Conservation (phyloP, 1,140 invertebrate genomes). For the Carcinoscorpius rotundicauda region DNA sequence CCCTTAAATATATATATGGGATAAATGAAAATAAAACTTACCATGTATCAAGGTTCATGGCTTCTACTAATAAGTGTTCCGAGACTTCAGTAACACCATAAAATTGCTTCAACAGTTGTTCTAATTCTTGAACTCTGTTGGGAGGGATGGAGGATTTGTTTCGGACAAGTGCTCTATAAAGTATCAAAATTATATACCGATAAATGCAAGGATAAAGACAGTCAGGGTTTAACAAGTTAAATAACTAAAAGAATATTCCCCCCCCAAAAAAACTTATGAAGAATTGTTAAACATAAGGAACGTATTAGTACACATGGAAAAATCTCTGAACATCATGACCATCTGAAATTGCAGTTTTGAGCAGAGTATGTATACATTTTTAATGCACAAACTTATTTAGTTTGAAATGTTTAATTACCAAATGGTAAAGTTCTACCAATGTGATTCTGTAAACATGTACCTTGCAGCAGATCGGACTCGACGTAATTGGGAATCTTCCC, state of each 20-base stretch:
- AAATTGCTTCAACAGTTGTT: conserved; percentile 28
- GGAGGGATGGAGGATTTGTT: conserved; percentile 41
- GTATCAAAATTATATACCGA: too few species aligned
- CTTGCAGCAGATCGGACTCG: conserved; percentile 47
- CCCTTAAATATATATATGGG: too few species aligned
- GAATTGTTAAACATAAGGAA: too few species aligned
- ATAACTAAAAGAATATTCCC: too few species aligned
- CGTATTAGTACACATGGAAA: too few species aligned
- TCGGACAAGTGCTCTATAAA: conserved; percentile 41
- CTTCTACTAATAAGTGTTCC: conserved; percentile 29
- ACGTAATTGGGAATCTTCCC: conserved; percentile 30
- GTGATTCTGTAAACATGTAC: not conserved
- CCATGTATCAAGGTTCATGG: conserved; percentile 27
- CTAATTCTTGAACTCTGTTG: conserved; percentile 36
- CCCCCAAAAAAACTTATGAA: too few species aligned
- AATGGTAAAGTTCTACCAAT: not conserved
- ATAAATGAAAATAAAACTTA: too few species aligned
- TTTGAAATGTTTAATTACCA: not conserved
- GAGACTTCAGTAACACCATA: conserved; percentile 29
- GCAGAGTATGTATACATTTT: not conserved
- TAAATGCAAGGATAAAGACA: too few species aligned
- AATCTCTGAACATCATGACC: too few species aligned
- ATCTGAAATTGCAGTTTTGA: too few species aligned
- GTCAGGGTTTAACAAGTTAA: too few species aligned
- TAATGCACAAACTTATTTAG: not conserved